Conservation (phyloP, 2,113 vertebrate species). For the Apistogramma diplotaenia region DNA sequence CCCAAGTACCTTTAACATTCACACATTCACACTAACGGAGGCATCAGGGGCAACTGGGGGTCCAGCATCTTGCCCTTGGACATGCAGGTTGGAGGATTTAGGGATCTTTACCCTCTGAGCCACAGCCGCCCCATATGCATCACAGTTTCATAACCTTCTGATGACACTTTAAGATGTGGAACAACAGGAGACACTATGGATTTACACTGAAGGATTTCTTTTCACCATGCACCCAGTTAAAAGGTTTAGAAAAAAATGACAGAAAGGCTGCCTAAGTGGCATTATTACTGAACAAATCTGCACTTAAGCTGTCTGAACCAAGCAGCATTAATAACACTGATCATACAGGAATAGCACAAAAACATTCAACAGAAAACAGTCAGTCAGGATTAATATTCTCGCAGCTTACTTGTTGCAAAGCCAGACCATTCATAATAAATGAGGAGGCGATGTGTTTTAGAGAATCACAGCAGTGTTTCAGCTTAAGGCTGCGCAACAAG, state of each 20-base stretch:
- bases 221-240: constrained; percentile 5
- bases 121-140: too few relatives aligned
- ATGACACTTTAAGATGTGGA: background rate
- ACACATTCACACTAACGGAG: too few relatives aligned
- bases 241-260: background rate
- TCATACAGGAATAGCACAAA: background rate
- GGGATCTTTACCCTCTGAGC: background rate
- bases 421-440: constrained; percentile 10
- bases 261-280: background rate
- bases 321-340: background rate
- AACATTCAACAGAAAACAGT: background rate
- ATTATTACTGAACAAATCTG: background rate
- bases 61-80: background rate
- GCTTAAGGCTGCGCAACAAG: background rate
- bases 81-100: background rate
- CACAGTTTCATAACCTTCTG: background rate
- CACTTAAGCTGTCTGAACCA: constrained; percentile 5
- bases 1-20: background rate
- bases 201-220: background rate
- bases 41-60: background rate
- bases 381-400: background rate
- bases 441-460: background rate
- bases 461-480: background rate
- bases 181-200: background rate
- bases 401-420: constrained; percentile 1